Conservation (phyloP, 2,888 invertebrate species). For the Ditylenchus weischeri region DNA sequence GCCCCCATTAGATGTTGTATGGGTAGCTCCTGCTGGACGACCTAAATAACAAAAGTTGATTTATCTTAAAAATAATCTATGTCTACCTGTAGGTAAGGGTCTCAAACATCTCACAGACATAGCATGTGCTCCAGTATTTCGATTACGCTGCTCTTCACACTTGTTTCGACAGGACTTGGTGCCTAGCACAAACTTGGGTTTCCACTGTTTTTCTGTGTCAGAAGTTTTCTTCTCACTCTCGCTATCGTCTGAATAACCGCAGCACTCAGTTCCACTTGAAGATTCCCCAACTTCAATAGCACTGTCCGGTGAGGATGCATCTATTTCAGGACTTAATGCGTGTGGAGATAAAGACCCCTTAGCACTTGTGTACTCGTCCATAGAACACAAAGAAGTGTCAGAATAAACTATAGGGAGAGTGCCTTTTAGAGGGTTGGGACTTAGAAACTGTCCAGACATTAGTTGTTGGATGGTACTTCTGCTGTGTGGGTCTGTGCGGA, state of each 20-base stretch:
- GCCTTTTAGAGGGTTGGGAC: constrained; percentile 13
- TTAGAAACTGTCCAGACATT: constrained; percentile 44
- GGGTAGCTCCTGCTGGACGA: background rate
- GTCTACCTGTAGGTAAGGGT: background rate
- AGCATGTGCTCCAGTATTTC: background rate
- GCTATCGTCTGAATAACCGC: background rate
- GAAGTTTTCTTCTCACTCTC: background rate
- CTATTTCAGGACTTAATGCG: background rate
- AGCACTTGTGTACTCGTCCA: constrained; percentile 11
- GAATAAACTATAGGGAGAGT: constrained; percentile 19
- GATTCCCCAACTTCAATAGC: background rate
- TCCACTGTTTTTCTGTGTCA: constrained; percentile 1
- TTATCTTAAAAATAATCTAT: no score
- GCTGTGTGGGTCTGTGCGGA: constrained; percentile 51
- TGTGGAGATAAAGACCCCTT: background rate
- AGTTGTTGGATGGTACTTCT: constrained; percentile 53
- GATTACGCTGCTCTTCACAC: background rate
- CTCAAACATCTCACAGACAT: constrained; percentile 1
- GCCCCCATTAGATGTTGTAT: background rate
- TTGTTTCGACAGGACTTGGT: constrained; percentile 8
- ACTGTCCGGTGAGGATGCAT: background rate
- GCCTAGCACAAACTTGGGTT: constrained; percentile 2
- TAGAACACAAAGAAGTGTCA: constrained; percentile 25
- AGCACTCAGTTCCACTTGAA: constrained; percentile 3
- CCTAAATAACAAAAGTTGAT: no score